Percentiles rank a stretch among this genome's conserved stretches.
Conservation (phyloP, 2,888 invertebrate species). For the Eupithecia tripunctaria region DNA sequence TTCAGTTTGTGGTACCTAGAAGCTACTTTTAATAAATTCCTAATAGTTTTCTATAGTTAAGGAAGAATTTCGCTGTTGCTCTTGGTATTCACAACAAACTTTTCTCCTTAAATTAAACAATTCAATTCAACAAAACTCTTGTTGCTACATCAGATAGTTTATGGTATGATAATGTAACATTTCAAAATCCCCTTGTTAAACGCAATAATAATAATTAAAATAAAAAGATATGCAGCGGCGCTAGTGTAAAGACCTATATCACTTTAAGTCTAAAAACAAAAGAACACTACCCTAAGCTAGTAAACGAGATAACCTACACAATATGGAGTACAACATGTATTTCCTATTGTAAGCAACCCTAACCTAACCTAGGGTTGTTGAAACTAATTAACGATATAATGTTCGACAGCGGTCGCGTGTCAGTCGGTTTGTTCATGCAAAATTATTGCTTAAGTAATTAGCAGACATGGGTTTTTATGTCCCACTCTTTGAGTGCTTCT, state of each 20-base stretch:
- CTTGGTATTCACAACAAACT: neutral
- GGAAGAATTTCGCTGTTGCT: neutral
- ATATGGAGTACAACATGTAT: neutral
- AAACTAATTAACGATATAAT: conserved; percentile 48
- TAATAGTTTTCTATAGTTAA: no score
- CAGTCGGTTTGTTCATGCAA: conserved; percentile 41
- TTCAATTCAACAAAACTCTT: neutral
- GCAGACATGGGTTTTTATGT: conserved; percentile 57
- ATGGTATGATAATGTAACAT: neutral
- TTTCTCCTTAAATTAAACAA: neutral
- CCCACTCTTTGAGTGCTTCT: conserved; percentile 51
- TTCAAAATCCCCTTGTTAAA: neutral
- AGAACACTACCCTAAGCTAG: neutral
- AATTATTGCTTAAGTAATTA: conserved; percentile 55
- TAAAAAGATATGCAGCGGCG: no score
- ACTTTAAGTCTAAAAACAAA: neutral
- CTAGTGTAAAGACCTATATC: neutral
- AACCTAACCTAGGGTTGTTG: conserved; percentile 35
- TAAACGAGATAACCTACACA: neutral
- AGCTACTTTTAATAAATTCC: no score
- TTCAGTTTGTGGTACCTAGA: no score
- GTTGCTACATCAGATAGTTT: neutral
- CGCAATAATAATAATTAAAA: no score
- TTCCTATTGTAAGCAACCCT: conserved; percentile 26
- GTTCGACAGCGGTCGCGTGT: conserved; percentile 49